phyloP scores from a whole-genome alignment of 2,113 vertebrate species.

The Microtus richardsoni region DNA sequence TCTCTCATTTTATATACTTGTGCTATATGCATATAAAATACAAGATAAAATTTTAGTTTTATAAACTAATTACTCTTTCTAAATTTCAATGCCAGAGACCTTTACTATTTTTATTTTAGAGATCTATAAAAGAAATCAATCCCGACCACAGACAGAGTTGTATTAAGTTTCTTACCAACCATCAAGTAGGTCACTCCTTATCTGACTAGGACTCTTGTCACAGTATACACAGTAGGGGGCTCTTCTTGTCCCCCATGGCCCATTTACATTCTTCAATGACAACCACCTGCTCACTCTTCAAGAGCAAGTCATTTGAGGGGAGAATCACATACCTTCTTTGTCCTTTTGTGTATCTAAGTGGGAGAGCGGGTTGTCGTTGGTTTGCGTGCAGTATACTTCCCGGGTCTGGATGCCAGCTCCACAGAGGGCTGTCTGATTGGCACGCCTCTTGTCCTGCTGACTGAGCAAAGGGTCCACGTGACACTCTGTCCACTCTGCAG shows the following conservation, averaged over 20 bases:
- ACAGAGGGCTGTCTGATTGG: slow-evolving; percentile 95
- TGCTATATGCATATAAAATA: background rate
- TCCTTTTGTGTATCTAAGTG: slow-evolving; percentile 89
- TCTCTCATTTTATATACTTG: background rate
- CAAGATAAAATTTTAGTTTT: background rate
- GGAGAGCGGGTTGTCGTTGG: slow-evolving; percentile 91
- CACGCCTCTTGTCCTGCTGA: slow-evolving; percentile 95
- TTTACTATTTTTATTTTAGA: slow-evolving; percentile 3
- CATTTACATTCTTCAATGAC: background rate
- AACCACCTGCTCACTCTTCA: background rate
- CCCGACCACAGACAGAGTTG: background rate
- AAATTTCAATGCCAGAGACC: background rate
- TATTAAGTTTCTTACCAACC: background rate
- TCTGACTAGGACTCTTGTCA: background rate
- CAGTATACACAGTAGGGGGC: background rate
- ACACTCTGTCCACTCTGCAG: slow-evolving; percentile 96
- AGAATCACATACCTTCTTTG: slow-evolving; percentile 90
- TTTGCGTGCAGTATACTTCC: slow-evolving; percentile 94
- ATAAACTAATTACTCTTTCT: background rate
- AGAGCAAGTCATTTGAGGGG: background rate
- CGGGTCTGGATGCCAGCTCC: slow-evolving; percentile 96
- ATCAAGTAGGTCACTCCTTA: background rate
- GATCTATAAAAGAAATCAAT: background rate
- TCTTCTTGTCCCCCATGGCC: fast-evolving
- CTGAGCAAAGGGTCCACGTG: slow-evolving; percentile 94